Evolutionary conservation across 2,888 invertebrate genomes (phyloP).

Genomic region (Melinopterus prodromus): DNA sequence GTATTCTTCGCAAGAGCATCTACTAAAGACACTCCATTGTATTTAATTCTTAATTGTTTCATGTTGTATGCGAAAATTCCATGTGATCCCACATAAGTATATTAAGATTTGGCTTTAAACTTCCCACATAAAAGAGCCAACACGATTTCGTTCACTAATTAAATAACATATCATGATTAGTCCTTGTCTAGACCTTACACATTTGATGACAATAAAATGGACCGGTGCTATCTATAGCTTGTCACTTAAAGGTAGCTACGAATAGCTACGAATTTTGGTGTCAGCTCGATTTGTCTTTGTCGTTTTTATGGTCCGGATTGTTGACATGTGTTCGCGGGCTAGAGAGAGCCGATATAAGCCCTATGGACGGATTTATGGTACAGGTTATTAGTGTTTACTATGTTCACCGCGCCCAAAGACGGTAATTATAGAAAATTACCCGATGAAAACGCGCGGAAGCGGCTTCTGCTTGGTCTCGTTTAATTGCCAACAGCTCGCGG

Average conservation of each 20-base stretch:
- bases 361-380: not conserved
- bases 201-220: not conserved
- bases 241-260: not conserved
- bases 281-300: not conserved
- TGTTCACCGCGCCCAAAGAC: not conserved
- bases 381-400: not conserved
- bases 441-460: not conserved
- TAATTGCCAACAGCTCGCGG: not conserved
- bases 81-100: too few species aligned
- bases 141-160: not conserved
- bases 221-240: not conserved
- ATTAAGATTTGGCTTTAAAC: too few species aligned
- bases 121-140: too few species aligned
- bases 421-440: not conserved
- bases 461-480: not conserved
- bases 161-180: too few species aligned
- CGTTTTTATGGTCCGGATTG: not conserved
- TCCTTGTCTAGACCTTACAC: not conserved
- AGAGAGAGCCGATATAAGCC: slow-evolving; percentile 4
- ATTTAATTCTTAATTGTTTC: too few species aligned
- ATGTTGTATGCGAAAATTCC: too few species aligned
- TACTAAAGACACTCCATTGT: too few species aligned
- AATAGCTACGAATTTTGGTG: not conserved
- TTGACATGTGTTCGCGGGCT: slow-evolving; percentile 4
- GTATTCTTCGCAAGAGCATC: too few species aligned